phyloP scores from a whole-genome alignment of 2,797 vertebrate genomes.

The Pangasius djambal region DNA sequence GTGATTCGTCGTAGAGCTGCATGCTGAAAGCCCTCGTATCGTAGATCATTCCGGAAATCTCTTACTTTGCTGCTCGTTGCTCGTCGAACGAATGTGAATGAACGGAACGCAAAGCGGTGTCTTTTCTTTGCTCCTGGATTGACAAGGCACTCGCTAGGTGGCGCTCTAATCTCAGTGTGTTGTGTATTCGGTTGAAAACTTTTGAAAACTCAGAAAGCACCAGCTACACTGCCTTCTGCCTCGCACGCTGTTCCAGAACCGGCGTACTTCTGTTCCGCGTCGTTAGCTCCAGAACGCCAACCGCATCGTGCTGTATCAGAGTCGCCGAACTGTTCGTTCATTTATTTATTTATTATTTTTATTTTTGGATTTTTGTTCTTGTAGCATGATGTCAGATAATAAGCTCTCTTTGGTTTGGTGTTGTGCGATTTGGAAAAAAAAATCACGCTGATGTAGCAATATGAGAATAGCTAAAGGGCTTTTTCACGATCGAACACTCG shows the following conservation, averaged over 20 bases:
- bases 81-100: conserved; percentile 62
- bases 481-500: conserved; percentile 71
- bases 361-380: conserved; percentile 71
- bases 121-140: conserved; percentile 65
- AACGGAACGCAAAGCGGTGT: conserved; percentile 67
- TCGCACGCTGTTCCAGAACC: conserved; percentile 62
- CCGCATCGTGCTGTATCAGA: conserved; percentile 61
- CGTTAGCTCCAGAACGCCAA: background rate
- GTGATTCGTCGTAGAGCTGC: background rate
- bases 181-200: conserved; percentile 37
- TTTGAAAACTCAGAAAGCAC: conserved; percentile 78
- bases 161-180: conserved; percentile 50
- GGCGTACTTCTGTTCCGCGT: background rate
- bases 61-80: conserved; percentile 51
- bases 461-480: conserved; percentile 81
- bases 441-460: conserved; percentile 83
- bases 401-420: background rate
- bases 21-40: background rate
- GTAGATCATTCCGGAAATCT: background rate
- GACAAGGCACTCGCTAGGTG: conserved; percentile 61
- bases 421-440: background rate
- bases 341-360: conserved; percentile 5
- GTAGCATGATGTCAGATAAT: conserved; percentile 77
- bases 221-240: conserved; percentile 84
- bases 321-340: conserved; percentile 60